phyloP scores from a whole-genome alignment of 2,113 vertebrate genomes.

The Nematolebias whitei region DNA sequence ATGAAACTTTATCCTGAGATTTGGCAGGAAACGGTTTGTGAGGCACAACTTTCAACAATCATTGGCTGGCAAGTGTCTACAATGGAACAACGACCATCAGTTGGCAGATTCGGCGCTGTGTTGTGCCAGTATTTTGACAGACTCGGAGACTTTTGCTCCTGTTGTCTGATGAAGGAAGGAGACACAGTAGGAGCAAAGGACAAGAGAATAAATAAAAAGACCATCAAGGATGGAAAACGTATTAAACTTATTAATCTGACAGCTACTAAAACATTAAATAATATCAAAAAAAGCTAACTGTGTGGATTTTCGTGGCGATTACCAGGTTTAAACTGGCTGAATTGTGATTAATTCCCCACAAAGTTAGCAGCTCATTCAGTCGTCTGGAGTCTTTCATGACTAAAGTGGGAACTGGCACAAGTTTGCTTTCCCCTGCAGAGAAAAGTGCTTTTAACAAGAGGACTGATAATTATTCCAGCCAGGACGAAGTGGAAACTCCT shows the following conservation, averaged over 20 bases:
- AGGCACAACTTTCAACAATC: conserved; percentile 32
- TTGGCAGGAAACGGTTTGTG: conserved; percentile 34
- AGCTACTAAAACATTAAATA: too few species aligned
- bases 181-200: neutral
- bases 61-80: conserved; percentile 37
- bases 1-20: conserved; percentile 28
- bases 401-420: conserved; percentile 35
- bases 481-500: conserved; percentile 35
- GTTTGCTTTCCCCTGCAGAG: conserved; percentile 31
- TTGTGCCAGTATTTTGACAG: conserved; percentile 65
- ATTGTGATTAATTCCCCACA: conserved; percentile 22
- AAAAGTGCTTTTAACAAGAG: conserved; percentile 34
- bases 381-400: conserved; percentile 11
- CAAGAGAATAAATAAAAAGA: neutral
- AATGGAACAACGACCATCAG: conserved; percentile 43
- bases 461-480: conserved; percentile 40
- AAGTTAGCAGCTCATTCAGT: conserved; percentile 19
- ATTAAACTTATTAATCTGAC: too few species aligned
- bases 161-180: conserved; percentile 39
- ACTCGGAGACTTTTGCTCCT: conserved; percentile 60
- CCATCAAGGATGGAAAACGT: neutral
- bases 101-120: conserved; percentile 36
- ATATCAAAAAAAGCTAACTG: neutral
- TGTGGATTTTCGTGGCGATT: conserved; percentile 16
- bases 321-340: conserved; percentile 11